Conservation (phyloP, 2,113 vertebrate genomes). For the Heliornis fulica region DNA sequence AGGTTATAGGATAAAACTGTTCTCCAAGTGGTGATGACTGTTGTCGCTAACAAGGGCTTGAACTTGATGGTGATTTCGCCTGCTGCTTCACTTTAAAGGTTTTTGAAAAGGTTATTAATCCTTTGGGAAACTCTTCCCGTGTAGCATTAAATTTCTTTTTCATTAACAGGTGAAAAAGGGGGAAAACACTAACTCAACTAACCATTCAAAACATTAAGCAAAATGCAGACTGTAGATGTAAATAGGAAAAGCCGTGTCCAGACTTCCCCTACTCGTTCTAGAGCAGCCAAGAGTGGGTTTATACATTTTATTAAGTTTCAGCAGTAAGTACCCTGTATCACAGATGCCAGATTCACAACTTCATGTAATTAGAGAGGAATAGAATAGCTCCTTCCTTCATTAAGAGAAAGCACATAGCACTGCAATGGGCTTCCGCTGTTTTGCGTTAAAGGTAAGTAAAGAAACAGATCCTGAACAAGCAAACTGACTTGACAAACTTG, state of each 20-base stretch:
- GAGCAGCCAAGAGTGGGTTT: not conserved
- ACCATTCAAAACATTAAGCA: constrained; percentile 16
- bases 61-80: constrained; percentile 69
- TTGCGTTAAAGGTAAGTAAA: constrained; percentile 60
- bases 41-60: constrained; percentile 54
- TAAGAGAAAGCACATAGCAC: constrained; percentile 18
- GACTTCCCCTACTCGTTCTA: not conserved
- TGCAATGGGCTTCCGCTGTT: not conserved
- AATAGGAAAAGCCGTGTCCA: not conserved
- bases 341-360: not conserved
- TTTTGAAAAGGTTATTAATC: constrained; percentile 59
- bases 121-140: constrained; percentile 45
- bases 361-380: constrained; percentile 1
- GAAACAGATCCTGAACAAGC: constrained; percentile 32
- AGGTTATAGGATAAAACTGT: constrained; percentile 51
- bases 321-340: not conserved
- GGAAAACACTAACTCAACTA: constrained; percentile 46
- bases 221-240: not conserved
- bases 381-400: constrained; percentile 21
- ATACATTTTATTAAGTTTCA: not conserved
- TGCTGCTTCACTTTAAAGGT: constrained; percentile 61
- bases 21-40: constrained; percentile 59
- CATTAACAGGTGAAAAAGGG: constrained; percentile 34
- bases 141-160: constrained; percentile 45
- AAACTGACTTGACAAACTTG: constrained; percentile 25